phyloP scores from a whole-genome alignment of 2,888 invertebrate species.

The Cartodere bifasciata region DNA sequence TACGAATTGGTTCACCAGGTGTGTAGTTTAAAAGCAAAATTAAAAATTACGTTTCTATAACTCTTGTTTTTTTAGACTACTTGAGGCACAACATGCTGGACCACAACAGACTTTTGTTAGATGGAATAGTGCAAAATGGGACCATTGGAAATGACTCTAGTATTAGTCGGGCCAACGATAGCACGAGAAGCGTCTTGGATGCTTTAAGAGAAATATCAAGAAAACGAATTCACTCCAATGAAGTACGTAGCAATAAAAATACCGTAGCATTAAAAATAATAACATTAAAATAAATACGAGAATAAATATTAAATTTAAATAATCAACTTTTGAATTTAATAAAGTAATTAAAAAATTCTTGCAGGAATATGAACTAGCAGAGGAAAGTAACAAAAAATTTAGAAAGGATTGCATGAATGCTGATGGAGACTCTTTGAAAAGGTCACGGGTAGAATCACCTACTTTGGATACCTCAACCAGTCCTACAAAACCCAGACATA shows the following conservation, averaged over 20 bases:
- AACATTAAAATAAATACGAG: too few species aligned
- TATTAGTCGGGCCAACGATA: constrained; percentile 22
- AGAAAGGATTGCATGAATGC: constrained; percentile 19
- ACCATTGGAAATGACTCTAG: constrained; percentile 8
- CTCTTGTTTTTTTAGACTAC: constrained; percentile 16
- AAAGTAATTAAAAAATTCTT: too few species aligned
- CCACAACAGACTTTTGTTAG: constrained; percentile 20
- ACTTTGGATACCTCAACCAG: constrained; percentile 13
- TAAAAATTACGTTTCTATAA: neutral
- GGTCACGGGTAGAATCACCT: constrained; percentile 19
- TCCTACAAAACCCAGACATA: constrained; percentile 14
- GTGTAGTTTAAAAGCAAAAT: neutral
- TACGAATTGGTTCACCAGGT: constrained; percentile 28
- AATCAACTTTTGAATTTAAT: too few species aligned
- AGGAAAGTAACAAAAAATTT: constrained; percentile 22
- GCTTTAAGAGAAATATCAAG: constrained; percentile 44
- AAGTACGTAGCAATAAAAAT: too few species aligned
- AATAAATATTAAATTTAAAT: too few species aligned
- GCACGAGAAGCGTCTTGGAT: constrained; percentile 40
- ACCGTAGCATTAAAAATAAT: too few species aligned
- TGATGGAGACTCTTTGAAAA: constrained; percentile 18
- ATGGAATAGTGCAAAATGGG: constrained; percentile 17
- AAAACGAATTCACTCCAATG: constrained; percentile 40
- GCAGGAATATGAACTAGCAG: constrained; percentile 19
- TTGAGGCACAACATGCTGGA: constrained; percentile 19